Evolutionary conservation across 2,888 invertebrate genomes (phyloP).

Genomic region (Cryptocheilus praepositus): DNA sequence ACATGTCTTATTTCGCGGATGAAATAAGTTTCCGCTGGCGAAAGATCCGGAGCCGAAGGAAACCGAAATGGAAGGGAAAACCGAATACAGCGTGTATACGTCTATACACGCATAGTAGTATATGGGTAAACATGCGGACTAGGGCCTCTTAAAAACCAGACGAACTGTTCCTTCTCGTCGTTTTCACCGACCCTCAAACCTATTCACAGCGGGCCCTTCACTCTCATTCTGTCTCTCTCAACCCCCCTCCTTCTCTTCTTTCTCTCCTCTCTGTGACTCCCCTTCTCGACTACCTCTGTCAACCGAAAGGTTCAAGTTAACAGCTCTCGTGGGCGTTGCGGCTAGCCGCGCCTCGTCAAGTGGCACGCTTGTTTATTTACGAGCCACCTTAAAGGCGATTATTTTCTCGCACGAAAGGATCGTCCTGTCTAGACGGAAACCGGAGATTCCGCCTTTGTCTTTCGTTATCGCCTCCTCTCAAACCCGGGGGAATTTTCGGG

Average conservation of each 20-base stretch:
- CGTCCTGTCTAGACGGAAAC: too few species aligned
- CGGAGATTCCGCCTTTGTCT: too few species aligned
- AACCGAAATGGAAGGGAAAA: background rate
- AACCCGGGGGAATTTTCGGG: too few species aligned
- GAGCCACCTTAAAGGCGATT: constrained; percentile 18
- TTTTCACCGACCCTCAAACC: constrained; percentile 42
- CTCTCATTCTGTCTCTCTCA: background rate
- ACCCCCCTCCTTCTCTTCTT: constrained; percentile 20
- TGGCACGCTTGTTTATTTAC: constrained; percentile 46
- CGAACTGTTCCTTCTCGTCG: constrained; percentile 40
- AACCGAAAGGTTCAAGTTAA: constrained; percentile 44
- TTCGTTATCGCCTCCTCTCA: too few species aligned
- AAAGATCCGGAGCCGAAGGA: background rate
- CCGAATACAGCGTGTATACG: background rate
- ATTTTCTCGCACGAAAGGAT: constrained; percentile 4
- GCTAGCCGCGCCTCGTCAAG: constrained; percentile 40
- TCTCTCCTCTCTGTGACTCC: too few species aligned
- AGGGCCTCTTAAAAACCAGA: constrained; percentile 39
- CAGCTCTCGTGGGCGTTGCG: constrained; percentile 39
- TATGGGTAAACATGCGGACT: background rate
- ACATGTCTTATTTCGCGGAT: too few species aligned
- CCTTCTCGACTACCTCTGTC: constrained; percentile 15
- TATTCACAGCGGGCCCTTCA: constrained; percentile 5
- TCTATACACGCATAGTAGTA: background rate
- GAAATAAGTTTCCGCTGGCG: background rate